Evolutionary conservation across 1,140 invertebrate genomes (phyloP), one percentile per base, ranked within the genome.

Genomic region (Nomia melanderi): DNA sequence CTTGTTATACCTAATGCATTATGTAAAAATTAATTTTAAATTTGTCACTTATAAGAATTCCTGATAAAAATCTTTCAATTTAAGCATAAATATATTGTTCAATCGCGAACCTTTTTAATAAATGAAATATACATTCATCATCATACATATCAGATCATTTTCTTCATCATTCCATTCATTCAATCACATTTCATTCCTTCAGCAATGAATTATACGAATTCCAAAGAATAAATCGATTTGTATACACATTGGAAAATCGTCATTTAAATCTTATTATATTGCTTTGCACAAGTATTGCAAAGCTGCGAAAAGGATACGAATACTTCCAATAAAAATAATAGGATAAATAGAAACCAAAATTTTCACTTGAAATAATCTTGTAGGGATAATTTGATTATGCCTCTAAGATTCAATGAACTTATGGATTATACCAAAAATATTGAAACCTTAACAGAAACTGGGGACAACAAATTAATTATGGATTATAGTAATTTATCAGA

Each of bases 321-420:
- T 77, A 79, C 36, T 23, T 63, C 36, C 69, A n/a, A 78, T 44
- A 76, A 76, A 36, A 50, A 77, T 31, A 72, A 41, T 39, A 83
- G 77, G 83, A 69, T 60, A 74, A 75, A 83, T 33, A n/a, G 14
- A 75, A 84, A 75, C 33, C 20, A 77, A 80, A 50, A 75, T 78
- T 71, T 76, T 71, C 33, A 14, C 9, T 20, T 14, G 1, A 12
- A 41, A 31, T 36, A 29, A 69, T 69, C 65, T 59, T 17, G 41
- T 4, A 29, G 57, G 50, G 33, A 31, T 69, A 76, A 76, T 69
- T 69, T 59, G 65, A 76, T 69, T 76, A 75, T 36, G 14, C 64
- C 66, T 23, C 41, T 27, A 41, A 56, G 67, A 69, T 57, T 41
- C 14, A 23, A 23, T 31, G 20, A 71, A 41, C 36, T 25, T 31